Percentiles rank a stretch among this genome's conserved stretches.
These are phyloP conservation scores for Carassius auratus DNA, from an alignment of 2,113 vertebrate species.

Conservation along the genomic window DNA sequence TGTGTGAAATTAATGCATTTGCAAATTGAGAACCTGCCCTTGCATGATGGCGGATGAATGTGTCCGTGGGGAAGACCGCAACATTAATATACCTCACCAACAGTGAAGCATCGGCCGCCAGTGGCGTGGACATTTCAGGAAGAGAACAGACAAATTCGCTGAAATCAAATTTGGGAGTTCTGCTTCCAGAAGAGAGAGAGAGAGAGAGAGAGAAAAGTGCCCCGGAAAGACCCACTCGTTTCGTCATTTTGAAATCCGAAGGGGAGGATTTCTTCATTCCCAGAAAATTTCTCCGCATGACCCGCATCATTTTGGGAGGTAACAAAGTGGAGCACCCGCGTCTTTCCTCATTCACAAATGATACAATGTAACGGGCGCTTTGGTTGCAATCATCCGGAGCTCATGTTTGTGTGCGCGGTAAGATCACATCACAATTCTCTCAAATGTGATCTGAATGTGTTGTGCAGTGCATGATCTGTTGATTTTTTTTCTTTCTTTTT, in stretches of 20 bases:
- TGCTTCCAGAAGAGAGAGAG: neutral
- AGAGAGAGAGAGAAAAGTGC: neutral
- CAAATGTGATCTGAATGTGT: conserved; percentile 8
- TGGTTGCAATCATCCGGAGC: conserved; percentile 21
- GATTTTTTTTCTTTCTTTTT: conserved; percentile 41
- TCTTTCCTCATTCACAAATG: conserved; percentile 19
- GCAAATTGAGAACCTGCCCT: conserved; percentile 38
- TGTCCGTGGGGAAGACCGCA: conserved; percentile 34
- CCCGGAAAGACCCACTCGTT: conserved; percentile 32
- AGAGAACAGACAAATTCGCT: neutral
- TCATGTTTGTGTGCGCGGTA: conserved; percentile 30
- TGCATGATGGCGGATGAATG: conserved; percentile 50
- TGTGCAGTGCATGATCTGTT: conserved; percentile 48
- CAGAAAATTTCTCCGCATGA: conserved; percentile 71
- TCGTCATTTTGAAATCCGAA: conserved; percentile 43
- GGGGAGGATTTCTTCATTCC: conserved; percentile 46
- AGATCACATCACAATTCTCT: neutral
- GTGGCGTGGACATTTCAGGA: neutral
- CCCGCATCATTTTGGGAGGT: conserved; percentile 76
- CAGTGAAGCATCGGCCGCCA: neutral
- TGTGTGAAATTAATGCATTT: conserved; percentile 36
- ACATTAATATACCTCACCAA: neutral
- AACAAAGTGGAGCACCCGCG: conserved; percentile 56
- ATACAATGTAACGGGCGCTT: conserved; percentile 39
- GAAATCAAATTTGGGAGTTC: neutral